A percentile compares a stretch with the other conserved stretches of the same genome.
These are phyloP conservation scores for Drosophila tristis DNA, from an alignment of 1,140 invertebrate genomes.

Conservation along the genomic window DNA sequence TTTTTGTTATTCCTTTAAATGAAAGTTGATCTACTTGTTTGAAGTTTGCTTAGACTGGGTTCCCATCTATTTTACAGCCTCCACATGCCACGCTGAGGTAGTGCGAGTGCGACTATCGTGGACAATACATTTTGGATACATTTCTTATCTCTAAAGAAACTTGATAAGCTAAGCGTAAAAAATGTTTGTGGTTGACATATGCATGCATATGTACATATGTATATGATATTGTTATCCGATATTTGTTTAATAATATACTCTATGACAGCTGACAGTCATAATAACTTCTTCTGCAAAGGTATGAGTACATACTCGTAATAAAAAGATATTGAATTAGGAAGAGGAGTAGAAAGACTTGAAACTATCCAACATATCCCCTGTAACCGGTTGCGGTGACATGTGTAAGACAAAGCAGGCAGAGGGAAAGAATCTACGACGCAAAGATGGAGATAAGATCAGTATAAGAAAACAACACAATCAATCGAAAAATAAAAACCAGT, in stretches of 20 bases:
- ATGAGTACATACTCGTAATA: constrained; percentile 1
- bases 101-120: constrained; percentile 62
- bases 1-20: too few species aligned
- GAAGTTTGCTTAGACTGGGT: constrained; percentile 7
- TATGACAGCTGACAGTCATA: too few species aligned
- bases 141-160: too few species aligned
- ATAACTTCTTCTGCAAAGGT: too few species aligned
- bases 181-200: too few species aligned
- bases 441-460: constrained; percentile 20
- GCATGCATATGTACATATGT: too few species aligned
- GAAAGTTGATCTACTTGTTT: too few species aligned
- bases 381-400: constrained; percentile 29
- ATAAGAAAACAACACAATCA: background rate
- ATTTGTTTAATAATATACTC: too few species aligned
- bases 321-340: constrained; percentile 5
- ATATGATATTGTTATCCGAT: too few species aligned
- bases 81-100: constrained; percentile 29
- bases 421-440: background rate
- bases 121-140: too few species aligned
- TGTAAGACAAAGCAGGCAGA: constrained; percentile 42
- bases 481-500: constrained; percentile 8
- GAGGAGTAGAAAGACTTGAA: constrained; percentile 1
- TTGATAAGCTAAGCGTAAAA: too few species aligned
- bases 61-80: constrained; percentile 16
- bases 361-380: too few species aligned